Evolutionary conservation across 2,113 vertebrate species (phyloP), one percentile per base, ranked within the genome.

Genomic region (Oriolus oriolus): DNA sequence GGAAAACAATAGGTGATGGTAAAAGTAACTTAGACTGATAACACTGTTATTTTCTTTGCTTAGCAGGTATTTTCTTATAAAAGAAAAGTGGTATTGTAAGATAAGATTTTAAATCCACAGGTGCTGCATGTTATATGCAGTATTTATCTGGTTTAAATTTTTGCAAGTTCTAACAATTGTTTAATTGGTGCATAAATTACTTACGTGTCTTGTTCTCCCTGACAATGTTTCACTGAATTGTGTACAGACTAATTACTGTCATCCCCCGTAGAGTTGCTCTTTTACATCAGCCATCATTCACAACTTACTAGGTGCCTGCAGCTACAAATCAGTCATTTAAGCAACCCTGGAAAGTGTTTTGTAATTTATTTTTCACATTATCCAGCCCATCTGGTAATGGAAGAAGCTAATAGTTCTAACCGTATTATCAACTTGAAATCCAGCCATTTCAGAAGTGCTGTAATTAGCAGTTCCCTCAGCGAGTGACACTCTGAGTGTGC

Each of bases 261-360:
- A 20, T 79, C 61, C 84, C 81, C 31, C 39, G 57, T 33, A 68
- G 89, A 84, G 89, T 10, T 89, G 84, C 76, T 93, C 74, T 85
- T 85, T 85, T 87, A 69, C 65, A 83, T 96, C 87, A 84, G 3
- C 80, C 82, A 83, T 95, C 78, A 90, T 95, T 96, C 93, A 87
- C 87, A 83, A 76, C 70, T 89, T 90, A 87, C 74, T 91, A 68
- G 87, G 50, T 87, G 96, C 91, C 94, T 84, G 89, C 91, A 91
- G 95, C 93, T 87, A 96, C 84, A 65, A 76, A 87, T 94, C 84
- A 73, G 76, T 88, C 59, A 86, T 90, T 92, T 95, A 84, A 93
- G 50, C 84, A 91, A 79, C 26, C 20, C 89, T 76, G 70, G n/a
- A 63, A 96, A 89, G 33, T 81, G 56, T 87, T 95, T 71, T 78